Base-by-base conservation (phyloP, 2,888 invertebrate genomes). In the Eurytoma adleriae region DNA sequence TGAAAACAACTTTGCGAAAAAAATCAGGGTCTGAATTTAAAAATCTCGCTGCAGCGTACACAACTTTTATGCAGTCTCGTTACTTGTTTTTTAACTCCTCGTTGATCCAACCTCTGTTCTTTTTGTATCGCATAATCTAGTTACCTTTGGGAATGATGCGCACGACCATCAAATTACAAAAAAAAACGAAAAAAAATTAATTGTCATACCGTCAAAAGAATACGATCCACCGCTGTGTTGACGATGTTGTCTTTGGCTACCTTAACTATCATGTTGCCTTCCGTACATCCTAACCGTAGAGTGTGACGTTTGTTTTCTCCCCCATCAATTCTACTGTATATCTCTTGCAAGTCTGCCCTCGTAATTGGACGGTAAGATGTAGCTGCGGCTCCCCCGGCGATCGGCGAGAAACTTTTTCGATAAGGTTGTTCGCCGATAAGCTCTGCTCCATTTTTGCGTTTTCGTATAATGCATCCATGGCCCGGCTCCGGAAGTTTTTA, bases 321-420 rank as follows among this genome's bases (percentile, higher is more conserved):
- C 30, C 30, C 3, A 16, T 16, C n/a, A 62, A 30, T 62, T 62
- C 16, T 62, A 30, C 24, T 13, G 13, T 62, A 27, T 62, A 61
- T 61, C 18, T 50, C 14, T 62, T 72, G 62, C 56, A 66, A 40
- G 40, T 40, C 40, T 40, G 40, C 40, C 64, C 56, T 56, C 54
- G 56, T 73, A 73, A 66, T 62, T 66, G 64, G 64, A 64, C 56
- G 40, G 52, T 61, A 40, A 40, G 40, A 40, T 1, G 40, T 40
- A 40, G 40, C 10, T 40, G 40, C 1, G 40, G 40, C 40, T 7
- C 40, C 40, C 7, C 40, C 40, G 40, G 30, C 30, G 59, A 75
- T 75, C 75, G 67, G 61, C 52, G 75, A 59, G 20, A 52, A 75
- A 75, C 67, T 75, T 75, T 75, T 75, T 68, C 68, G 68, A 68